phyloP scores from a whole-genome alignment of 2,888 invertebrate genomes.

The Creontiades dilutus region DNA sequence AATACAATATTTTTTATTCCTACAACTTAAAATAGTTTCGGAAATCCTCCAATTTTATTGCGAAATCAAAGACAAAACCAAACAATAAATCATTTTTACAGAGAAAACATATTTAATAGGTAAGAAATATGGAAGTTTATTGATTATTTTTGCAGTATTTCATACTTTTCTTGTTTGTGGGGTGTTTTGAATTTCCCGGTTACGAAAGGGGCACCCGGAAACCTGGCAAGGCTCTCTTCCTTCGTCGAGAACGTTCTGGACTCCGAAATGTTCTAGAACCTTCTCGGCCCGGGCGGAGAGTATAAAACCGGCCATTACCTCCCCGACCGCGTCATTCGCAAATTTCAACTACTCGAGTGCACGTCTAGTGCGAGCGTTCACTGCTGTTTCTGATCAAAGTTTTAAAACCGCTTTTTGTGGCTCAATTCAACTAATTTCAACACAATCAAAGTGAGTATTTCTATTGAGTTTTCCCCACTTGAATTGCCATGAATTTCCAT shows the following conservation, averaged over 20 bases:
- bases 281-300: not conserved
- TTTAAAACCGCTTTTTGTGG: not conserved
- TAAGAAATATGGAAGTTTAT: not conserved
- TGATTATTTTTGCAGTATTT: not conserved
- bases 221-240: slow-evolving; percentile 4
- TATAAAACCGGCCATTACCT: slow-evolving; percentile 45
- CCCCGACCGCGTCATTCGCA: slow-evolving; percentile 8
- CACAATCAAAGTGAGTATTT: not conserved
- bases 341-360: not conserved
- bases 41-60: not conserved
- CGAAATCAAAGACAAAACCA: not conserved
- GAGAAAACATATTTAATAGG: too few species aligned
- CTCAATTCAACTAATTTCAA: not conserved
- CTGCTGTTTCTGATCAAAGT: not conserved
- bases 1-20: not conserved
- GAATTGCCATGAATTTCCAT: too few species aligned
- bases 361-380: not conserved
- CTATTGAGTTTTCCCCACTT: not conserved
- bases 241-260: slow-evolving; percentile 60
- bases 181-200: slow-evolving; percentile 37
- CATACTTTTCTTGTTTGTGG: not conserved
- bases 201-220: not conserved
- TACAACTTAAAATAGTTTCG: not conserved
- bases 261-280: not conserved
- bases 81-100: not conserved